phyloP scores from a whole-genome alignment of 64 coral and sea anemone genomes.

The Stichodactyla helianthus region DNA sequence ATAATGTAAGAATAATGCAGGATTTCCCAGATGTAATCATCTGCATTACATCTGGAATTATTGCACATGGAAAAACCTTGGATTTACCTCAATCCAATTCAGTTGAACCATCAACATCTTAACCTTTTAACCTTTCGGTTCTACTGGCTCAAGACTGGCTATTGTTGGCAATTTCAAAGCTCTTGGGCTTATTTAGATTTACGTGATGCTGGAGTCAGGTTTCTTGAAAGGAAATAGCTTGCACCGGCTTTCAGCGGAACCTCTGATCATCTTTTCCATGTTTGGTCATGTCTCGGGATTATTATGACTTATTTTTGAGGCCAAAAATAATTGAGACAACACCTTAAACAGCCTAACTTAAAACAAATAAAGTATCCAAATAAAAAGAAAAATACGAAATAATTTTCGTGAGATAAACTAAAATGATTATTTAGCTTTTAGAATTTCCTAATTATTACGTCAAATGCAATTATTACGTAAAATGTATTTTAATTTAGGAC shows the following conservation, averaged over 20 bases:
- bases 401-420: background rate
- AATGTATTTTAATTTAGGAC: background rate
- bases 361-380: background rate
- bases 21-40: background rate
- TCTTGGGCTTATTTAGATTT: background rate
- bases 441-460: too few relatives aligned
- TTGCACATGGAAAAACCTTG: background rate
- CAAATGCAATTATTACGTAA: background rate
- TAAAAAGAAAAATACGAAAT: background rate
- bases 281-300: background rate
- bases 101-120: background rate
- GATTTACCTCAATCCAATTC: background rate
- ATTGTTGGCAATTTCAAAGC: background rate
- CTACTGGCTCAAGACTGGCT: background rate
- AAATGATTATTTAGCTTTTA: too few relatives aligned
- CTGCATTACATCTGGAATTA: background rate
- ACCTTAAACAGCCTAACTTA: background rate
- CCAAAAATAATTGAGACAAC: background rate
- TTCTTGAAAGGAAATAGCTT: background rate
- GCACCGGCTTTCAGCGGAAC: background rate
- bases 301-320: background rate
- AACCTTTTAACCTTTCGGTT: background rate
- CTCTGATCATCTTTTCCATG: background rate
- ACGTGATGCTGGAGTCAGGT: background rate
- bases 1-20: background rate